Percentiles rank a stretch among this genome's conserved stretches.
Evolutionary conservation across 2,888 invertebrate genomes (phyloP).

Genomic region (Phorcus lineatus): DNA sequence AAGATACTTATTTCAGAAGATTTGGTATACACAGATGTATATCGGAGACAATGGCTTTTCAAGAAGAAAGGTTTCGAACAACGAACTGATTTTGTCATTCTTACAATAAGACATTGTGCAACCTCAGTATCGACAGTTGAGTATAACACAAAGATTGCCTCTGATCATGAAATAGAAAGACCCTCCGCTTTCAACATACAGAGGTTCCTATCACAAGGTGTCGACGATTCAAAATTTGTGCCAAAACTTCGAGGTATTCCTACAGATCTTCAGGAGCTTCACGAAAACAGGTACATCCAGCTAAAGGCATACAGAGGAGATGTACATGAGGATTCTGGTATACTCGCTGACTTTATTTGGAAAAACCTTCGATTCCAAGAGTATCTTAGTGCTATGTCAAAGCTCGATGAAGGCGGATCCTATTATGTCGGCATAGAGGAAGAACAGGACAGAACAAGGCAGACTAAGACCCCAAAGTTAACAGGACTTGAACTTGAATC

Average conservation of each 20-base stretch:
- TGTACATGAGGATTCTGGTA: neutral
- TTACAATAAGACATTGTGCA: neutral
- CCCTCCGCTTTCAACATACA: neutral
- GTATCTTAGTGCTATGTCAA: neutral
- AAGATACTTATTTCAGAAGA: no score
- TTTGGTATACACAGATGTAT: no score
- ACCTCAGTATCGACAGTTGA: neutral
- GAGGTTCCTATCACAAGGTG: neutral
- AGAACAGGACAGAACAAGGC: neutral
- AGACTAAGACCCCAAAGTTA: no score
- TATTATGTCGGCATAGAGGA: neutral
- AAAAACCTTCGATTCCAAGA: neutral
- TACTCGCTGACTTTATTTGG: neutral
- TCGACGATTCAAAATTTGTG: neutral
- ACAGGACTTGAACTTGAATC: no score
- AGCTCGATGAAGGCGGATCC: neutral
- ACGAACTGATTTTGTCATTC: neutral
- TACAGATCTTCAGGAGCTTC: no score
- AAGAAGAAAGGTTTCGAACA: no score
- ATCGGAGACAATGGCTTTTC: no score
- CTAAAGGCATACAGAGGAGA: neutral
- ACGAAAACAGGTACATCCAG: neutral
- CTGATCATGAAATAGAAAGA: neutral
- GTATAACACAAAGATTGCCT: neutral
- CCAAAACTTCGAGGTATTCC: neutral